Evolutionary conservation across 2,888 invertebrate genomes (phyloP).

Genomic region (Amblyteles armatorius): DNA sequence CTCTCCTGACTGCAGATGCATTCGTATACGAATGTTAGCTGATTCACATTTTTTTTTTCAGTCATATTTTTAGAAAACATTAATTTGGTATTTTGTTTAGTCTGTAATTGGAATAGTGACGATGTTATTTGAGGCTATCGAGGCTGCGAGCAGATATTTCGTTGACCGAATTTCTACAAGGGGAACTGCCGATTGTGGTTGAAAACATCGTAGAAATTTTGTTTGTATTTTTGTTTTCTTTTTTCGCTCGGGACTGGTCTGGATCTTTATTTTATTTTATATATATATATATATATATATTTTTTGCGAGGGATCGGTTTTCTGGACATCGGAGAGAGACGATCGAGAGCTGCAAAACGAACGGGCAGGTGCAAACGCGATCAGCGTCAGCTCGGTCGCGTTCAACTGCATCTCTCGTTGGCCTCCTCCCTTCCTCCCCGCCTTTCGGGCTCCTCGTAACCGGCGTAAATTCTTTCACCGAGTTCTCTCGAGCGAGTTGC

Average conservation of each 20-base stretch:
- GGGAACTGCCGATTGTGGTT: not conserved
- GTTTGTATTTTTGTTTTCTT: conserved; percentile 10
- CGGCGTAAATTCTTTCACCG: conserved; percentile 62
- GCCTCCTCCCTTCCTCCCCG: conserved; percentile 29
- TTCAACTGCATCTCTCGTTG: conserved; percentile 59
- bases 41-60: not conserved
- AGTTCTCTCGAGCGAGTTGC: conserved; percentile 36
- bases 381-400: conserved; percentile 64
- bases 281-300: not conserved
- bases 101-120: not conserved
- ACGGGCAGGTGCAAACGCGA: conserved; percentile 66
- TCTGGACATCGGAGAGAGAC: conserved; percentile 28
- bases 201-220: conserved; percentile 15
- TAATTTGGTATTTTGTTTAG: not conserved
- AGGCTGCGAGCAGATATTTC: not conserved
- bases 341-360: conserved; percentile 46
- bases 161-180: conserved; percentile 7
- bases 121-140: not conserved
- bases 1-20: conserved; percentile 9
- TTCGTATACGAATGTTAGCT: not conserved
- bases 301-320: conserved; percentile 6
- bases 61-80: not conserved
- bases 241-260: not conserved
- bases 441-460: conserved; percentile 43
- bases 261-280: not conserved